Conservation (phyloP, 2,797 vertebrate genomes). For the Zalophus californianus region DNA sequence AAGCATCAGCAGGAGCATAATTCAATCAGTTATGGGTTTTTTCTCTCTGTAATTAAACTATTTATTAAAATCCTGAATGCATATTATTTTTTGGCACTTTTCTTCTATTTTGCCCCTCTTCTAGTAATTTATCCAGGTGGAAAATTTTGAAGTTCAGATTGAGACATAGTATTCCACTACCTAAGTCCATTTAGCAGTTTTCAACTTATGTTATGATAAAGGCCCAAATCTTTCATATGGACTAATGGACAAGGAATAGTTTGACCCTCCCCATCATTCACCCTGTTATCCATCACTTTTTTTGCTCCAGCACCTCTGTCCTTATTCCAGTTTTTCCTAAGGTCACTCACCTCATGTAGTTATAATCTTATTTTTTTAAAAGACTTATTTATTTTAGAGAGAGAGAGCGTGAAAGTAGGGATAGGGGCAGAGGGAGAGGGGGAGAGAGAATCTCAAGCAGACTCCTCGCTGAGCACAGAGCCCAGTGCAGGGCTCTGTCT, state of each 20-base stretch:
- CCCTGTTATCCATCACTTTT: neutral
- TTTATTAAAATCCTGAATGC: constrained; percentile 37
- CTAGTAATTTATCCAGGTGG: neutral
- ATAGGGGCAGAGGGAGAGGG: neutral
- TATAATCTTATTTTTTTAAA: neutral
- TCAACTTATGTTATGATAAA: neutral
- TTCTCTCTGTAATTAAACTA: constrained; percentile 27
- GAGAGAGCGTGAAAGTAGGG: neutral
- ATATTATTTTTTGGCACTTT: neutral
- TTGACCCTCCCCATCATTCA: neutral
- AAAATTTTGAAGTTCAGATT: neutral
- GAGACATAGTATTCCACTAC: neutral
- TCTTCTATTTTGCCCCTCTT: neutral
- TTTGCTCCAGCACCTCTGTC: neutral
- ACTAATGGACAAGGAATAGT: neutral
- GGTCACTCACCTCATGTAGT: neutral
- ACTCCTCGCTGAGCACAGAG: neutral
- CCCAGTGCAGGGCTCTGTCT: neutral
- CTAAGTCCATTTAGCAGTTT: neutral
- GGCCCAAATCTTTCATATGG: neutral
- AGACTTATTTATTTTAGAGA: neutral
- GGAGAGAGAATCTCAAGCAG: neutral
- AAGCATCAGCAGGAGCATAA: neutral
- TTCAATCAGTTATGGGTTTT: neutral
- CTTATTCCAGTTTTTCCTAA: constrained; percentile 18